Evolutionary conservation across 2,113 vertebrate species (phyloP).

Genomic region (Chaenocephalus aceratus): DNA sequence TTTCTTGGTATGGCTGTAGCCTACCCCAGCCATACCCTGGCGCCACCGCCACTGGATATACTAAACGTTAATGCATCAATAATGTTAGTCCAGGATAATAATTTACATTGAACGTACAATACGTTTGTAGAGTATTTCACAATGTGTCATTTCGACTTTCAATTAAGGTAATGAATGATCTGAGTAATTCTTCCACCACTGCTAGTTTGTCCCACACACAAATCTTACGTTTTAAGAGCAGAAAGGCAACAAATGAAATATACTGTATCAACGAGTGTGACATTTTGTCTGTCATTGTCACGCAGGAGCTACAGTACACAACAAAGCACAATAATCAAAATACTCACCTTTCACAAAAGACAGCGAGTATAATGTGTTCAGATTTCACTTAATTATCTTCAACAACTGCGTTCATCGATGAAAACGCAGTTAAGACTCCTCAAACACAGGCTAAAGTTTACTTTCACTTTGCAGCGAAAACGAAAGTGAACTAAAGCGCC

Average conservation of each 20-base stretch:
- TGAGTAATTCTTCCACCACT: neutral
- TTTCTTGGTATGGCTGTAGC: too few species aligned
- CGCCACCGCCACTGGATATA: too few species aligned
- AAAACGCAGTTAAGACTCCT: neutral
- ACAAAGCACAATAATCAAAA: too few species aligned
- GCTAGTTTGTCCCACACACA: neutral
- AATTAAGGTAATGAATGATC: neutral
- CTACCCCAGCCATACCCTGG: too few species aligned
- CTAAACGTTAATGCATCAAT: too few species aligned
- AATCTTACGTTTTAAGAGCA: neutral
- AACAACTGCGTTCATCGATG: accelerated
- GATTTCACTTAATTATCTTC: neutral
- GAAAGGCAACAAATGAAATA: neutral
- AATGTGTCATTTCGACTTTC: neutral
- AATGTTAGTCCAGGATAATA: too few species aligned
- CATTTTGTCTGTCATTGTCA: too few species aligned
- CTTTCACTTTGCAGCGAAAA: conserved; percentile 42
- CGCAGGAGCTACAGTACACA: neutral
- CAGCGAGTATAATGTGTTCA: neutral
- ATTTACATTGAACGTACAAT: too few species aligned
- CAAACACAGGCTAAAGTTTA: neutral
- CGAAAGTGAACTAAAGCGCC: conserved; percentile 16
- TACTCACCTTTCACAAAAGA: neutral
- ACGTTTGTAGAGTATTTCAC: too few species aligned
- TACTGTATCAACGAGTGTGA: too few species aligned